Evolutionary conservation across 2,113 vertebrate species (phyloP), one percentile per base, ranked within the genome.

Genomic region (Taxidea taxus): DNA sequence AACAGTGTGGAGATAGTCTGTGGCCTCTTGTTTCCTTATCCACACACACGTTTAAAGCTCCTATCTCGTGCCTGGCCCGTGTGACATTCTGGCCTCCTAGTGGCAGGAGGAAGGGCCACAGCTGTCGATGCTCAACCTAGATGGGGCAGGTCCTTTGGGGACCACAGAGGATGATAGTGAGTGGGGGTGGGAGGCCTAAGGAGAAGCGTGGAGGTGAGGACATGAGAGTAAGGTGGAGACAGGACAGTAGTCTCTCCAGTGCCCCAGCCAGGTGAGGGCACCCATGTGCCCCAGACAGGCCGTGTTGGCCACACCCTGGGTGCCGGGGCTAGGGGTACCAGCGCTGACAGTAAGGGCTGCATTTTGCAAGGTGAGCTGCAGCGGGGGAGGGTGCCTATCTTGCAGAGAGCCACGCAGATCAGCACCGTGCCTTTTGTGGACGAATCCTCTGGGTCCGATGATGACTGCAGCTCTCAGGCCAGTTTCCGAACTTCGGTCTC

Each of bases 381-480:
- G 84, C 9, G 1, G 62, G 60, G 31, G 2, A 94, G 94, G 88
- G 66, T 62, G 31, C 39, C 93, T 98, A 62, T 87, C 98, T 97
- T 98, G 94, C 97, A 99, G 99, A 99, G 99, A 98, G 99, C 99
- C 98, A 99, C 99, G 23, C 99, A 99, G 98, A 99, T 99, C 98
- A 99, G 99, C 99, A 99, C 95, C 88, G 99, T 99, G 97, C 99
- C 99, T 4, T 99, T 99, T 95, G 98, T 98, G 20, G 99, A 99
- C 0, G 99, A 99, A 60, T 99, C 99, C 0, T 99, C 99, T 10
- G 99, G 99, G 37, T 99, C 99, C 0, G 99, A 99, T n/a, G 99
- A 99, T 80, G 99, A 99, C 25, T 99, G 99, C 72, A 99, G 99
- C 96, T 99, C 99, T 58, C 91, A 98, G 72, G 99, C 99, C 44